phyloP scores from a whole-genome alignment of 2,113 vertebrate species.

The Tupaia chinensis region DNA sequence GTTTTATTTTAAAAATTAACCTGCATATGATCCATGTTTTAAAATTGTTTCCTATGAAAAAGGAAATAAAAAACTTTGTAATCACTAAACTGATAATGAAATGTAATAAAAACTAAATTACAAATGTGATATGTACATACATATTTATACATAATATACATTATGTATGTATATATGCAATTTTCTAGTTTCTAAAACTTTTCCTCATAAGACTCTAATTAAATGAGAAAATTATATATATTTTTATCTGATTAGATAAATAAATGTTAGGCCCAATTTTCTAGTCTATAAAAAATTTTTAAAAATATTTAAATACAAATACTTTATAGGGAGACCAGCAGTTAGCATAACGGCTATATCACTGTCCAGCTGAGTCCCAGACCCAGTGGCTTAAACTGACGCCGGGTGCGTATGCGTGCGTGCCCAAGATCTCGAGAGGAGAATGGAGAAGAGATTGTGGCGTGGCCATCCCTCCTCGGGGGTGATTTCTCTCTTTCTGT shows the following conservation, averaged over 20 bases:
- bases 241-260: constrained; percentile 8
- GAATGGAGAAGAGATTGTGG: no score
- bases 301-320: background rate
- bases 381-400: no score
- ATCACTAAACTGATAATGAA: constrained; percentile 39
- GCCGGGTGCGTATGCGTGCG: no score
- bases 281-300: background rate
- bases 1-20: constrained; percentile 53
- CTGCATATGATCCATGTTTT: background rate
- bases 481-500: no score
- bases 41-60: constrained; percentile 13
- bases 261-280: background rate
- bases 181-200: constrained; percentile 10
- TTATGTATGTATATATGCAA: background rate
- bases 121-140: no score
- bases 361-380: no score
- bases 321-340: no score
- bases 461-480: no score
- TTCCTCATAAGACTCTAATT: constrained; percentile 1
- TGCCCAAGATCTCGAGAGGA: no score
- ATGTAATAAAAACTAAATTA: background rate
- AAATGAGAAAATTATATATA: background rate
- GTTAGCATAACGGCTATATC: no score
- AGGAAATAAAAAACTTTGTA: background rate
- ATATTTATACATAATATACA: no score